Percentiles rank a stretch among this genome's conserved stretches.
phyloP scores from a whole-genome alignment of 1,140 invertebrate genomes.

The Aricia agestis region DNA sequence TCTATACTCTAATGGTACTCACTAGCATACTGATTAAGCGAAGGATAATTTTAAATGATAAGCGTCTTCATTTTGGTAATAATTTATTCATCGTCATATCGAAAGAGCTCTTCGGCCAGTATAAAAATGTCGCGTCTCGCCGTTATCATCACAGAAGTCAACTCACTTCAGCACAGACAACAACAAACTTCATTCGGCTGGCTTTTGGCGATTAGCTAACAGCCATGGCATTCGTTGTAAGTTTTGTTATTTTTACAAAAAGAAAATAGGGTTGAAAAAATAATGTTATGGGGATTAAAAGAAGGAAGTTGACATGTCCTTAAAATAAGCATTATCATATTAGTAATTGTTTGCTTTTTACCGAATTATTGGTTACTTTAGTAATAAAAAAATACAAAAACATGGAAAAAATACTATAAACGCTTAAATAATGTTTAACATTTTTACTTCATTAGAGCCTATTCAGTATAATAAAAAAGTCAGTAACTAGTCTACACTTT shows the following conservation, averaged over 20 bases:
- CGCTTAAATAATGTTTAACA: no score
- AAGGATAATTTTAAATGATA: neutral
- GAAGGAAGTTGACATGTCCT: no score
- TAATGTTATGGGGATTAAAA: no score
- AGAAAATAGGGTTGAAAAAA: no score
- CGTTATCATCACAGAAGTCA: constrained; percentile 60
- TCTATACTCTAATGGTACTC: no score
- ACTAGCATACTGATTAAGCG: neutral
- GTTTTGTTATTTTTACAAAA: constrained; percentile 28
- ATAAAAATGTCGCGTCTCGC: constrained; percentile 61
- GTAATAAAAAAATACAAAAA: no score
- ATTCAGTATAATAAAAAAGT: neutral
- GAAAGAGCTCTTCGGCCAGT: constrained; percentile 46
- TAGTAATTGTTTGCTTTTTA: no score
- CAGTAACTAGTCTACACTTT: constrained; percentile 30
- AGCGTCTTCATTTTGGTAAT: constrained; percentile 19
- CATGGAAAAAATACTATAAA: no score
- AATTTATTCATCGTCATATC: constrained; percentile 63
- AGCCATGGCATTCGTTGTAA: constrained; percentile 73
- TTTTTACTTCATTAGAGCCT: no score
- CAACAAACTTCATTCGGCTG: constrained; percentile 54
- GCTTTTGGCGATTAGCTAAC: constrained; percentile 71
- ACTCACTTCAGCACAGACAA: constrained; percentile 57
- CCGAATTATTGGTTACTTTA: neutral
- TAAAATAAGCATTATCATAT: no score